Base-by-base conservation (phyloP, 2,113 vertebrate species). In the Indicator maculatus region DNA sequence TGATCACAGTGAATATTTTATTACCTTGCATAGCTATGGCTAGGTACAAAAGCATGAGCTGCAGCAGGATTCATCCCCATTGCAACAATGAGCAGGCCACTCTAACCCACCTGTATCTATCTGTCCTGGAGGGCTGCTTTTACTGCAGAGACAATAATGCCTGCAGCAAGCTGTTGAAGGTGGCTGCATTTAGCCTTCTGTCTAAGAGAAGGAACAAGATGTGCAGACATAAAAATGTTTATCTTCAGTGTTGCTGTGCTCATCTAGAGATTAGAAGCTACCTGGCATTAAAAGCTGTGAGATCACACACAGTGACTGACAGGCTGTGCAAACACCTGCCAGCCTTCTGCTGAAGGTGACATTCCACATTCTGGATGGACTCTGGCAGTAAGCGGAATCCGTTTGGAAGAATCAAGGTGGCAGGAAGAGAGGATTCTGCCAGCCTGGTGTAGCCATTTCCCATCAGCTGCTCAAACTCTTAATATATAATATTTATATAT, bases 361-460 rank as follows among this genome's bases (percentile, higher is more conserved):
- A 24, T 63, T 39, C 72, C 58, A 58, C 17, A 15, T 20, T 30
- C 44, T 11, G 0, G 41, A 27, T 44, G 41, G 41, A 44, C 41
- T 44, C 41, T 44, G 76, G 6, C 30, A 12, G 41, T 13, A 19
- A 52, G 60, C 53, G 21, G 69, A 19, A 38, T 21, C 30, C 12
- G 1, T 36, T 44, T 0, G 26, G 86, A 6, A 60, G 77, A 41
- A 8, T 36, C 13, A 5, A n/a, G 23, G 24, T 6, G 59, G 26
- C 18, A 36, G 60, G 69, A 19, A 15, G 52, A 9, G 7, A 6
- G 60, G 61, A 8, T 4, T 1, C 16, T 15, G 75, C 47, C 66
- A 5, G 52, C 58, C 47, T 2, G 1, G 27, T 0, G 31, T 3
- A 14, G 58, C 65, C 15, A 0, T 36, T 20, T 9, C 61, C 63